phyloP scores from a whole-genome alignment of 2,888 invertebrate species.

The Troglohyphantes excavatus region DNA sequence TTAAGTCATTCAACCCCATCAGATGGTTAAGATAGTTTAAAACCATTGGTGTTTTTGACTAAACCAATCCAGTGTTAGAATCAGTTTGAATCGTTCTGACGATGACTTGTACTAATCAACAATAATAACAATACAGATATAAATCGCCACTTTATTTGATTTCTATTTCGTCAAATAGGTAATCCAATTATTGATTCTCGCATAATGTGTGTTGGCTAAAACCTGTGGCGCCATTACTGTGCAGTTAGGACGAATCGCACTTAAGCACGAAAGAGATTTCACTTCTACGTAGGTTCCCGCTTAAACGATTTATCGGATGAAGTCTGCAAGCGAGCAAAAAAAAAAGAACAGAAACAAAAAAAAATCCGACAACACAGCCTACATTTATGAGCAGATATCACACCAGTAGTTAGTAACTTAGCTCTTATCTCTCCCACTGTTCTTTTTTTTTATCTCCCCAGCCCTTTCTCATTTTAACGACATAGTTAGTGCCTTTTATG shows the following conservation, averaged over 20 bases:
- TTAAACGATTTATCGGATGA: conserved; percentile 51
- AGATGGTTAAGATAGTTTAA: no score
- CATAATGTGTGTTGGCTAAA: neutral
- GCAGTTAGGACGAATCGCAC: conserved; percentile 38
- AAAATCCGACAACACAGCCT: neutral
- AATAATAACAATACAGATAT: no score
- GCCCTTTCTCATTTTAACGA: conserved; percentile 59
- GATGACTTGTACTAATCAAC: no score
- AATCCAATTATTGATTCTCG: neutral
- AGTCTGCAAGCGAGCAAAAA: conserved; percentile 12
- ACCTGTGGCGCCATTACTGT: conserved; percentile 17
- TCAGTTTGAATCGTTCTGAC: no score
- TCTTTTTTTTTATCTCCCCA: conserved; percentile 36
- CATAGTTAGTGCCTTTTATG: conserved; percentile 67
- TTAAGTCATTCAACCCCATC: no score
- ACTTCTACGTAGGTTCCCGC: conserved; percentile 17
- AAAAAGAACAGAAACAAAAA: conserved; percentile 10
- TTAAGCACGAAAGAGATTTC: conserved; percentile 31
- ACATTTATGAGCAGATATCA: conserved; percentile 41
- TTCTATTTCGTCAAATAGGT: no score
- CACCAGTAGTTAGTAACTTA: conserved; percentile 49
- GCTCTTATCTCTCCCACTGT: conserved; percentile 47
- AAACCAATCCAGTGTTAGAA: no score
- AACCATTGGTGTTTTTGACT: no score
- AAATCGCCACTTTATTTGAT: no score